Conservation (phyloP, 2,797 vertebrate species). For the Nasua narica region DNA sequence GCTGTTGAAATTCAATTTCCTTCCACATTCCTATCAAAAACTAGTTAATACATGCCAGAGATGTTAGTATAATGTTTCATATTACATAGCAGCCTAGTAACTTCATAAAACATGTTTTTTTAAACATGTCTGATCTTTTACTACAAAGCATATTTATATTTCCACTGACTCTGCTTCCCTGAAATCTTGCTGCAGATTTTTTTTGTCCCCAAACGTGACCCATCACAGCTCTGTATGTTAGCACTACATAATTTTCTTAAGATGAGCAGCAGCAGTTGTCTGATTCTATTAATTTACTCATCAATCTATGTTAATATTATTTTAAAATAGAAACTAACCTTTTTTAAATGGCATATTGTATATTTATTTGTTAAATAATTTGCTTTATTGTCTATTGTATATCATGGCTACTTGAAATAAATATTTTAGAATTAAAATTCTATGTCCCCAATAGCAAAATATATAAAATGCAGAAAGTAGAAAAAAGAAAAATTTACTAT, state of each 20-base stretch:
- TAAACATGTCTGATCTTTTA: not conserved
- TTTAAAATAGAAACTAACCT: conserved; percentile 40
- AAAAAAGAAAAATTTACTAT: not conserved
- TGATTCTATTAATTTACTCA: conserved; percentile 23
- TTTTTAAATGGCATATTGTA: not conserved
- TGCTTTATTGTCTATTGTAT: not conserved
- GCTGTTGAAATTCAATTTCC: conserved; percentile 1
- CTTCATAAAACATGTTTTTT: not conserved
- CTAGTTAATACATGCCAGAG: not conserved
- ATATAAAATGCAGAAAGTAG: not conserved
- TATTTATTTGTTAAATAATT: not conserved
- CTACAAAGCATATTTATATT: conserved; percentile 10
- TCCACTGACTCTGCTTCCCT: not conserved
- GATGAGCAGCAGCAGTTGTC: not conserved
- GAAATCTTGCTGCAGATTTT: not conserved
- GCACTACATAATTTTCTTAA: not conserved
- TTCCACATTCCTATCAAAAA: conserved; percentile 17
- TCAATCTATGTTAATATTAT: not conserved
- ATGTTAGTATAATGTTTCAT: not conserved
- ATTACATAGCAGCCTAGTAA: not conserved
- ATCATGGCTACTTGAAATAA: not conserved
- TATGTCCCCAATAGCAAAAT: not conserved
- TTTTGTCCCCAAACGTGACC: not conserved
- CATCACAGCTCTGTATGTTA: not conserved
- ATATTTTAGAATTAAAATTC: not conserved